These are phyloP conservation scores for Tipula lateralis DNA, from an alignment of 2,888 invertebrate species.

Conservation along the genomic window DNA sequence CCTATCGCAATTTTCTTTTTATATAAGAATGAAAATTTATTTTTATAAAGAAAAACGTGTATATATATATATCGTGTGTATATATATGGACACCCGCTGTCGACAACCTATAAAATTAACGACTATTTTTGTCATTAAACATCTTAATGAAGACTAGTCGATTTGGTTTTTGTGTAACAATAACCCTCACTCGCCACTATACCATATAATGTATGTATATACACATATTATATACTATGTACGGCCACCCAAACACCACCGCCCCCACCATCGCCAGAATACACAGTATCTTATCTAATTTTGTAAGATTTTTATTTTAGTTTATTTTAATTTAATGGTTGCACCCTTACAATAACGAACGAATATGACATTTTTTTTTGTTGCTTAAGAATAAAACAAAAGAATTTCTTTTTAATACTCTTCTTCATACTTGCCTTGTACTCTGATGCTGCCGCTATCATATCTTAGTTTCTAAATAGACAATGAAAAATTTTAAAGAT, in stretches of 20 bases:
- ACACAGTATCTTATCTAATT: not conserved
- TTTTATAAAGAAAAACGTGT: not conserved
- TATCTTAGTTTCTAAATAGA: slow-evolving; percentile 24
- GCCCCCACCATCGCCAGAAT: not conserved
- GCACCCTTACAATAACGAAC: slow-evolving; percentile 26
- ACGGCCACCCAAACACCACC: not conserved
- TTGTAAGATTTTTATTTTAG: not conserved
- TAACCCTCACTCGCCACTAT: not conserved
- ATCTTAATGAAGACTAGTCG: slow-evolving; percentile 36
- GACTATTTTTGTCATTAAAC: slow-evolving; percentile 36
- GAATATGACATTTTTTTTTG: slow-evolving; percentile 21
- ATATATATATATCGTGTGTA: not conserved
- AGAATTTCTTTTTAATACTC: not conserved
- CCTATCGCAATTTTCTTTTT: not conserved
- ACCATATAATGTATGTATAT: not conserved
- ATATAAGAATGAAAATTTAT: not conserved
- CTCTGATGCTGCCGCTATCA: not conserved
- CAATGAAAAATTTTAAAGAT: slow-evolving; percentile 14
- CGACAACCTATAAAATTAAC: slow-evolving; percentile 35
- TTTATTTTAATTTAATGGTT: slow-evolving; percentile 28
- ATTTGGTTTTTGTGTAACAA: not conserved
- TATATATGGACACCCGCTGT: slow-evolving; percentile 34
- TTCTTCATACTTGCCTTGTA: not conserved
- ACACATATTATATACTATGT: not conserved
- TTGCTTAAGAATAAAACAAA: not conserved